Conservation (phyloP, 2,888 invertebrate genomes). For the Pandemis heparana region DNA sequence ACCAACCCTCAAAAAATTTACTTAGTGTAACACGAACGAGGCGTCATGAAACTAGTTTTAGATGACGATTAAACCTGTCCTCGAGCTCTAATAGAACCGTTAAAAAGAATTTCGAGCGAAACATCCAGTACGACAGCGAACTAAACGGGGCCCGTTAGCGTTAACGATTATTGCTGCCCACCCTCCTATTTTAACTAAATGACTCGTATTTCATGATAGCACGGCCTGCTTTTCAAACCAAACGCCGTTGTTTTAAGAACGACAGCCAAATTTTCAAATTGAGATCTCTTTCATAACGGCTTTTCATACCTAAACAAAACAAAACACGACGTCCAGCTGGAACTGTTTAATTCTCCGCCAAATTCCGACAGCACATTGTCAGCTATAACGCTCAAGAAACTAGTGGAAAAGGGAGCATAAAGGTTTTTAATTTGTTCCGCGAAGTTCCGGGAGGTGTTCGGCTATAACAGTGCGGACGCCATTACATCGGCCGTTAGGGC, state of each 20-base stretch:
- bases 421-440: conserved; percentile 80
- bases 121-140: conserved; percentile 61
- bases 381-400: conserved; percentile 54
- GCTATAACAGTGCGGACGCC: conserved; percentile 71
- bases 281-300: not conserved
- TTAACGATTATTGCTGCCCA: conserved; percentile 73
- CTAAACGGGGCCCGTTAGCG: conserved; percentile 69
- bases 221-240: conserved; percentile 51
- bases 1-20: conserved; percentile 29
- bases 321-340: conserved; percentile 2
- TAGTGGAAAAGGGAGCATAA: conserved; percentile 59
- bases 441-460: conserved; percentile 63
- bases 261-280: conserved; percentile 10
- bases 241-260: conserved; percentile 18
- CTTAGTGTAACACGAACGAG: conserved; percentile 35
- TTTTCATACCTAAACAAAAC: conserved; percentile 17
- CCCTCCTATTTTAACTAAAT: conserved; percentile 69
- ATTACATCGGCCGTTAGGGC: conserved; percentile 79
- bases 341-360: conserved; percentile 53
- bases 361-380: conserved; percentile 44
- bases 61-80: conserved; percentile 36
- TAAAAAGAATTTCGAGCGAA: conserved; percentile 61
- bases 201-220: conserved; percentile 69
- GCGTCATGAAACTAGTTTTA: conserved; percentile 40
- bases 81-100: conserved; percentile 53